Conservation (phyloP, 2,797 vertebrate species). For the Mormyrops attenuatus region DNA sequence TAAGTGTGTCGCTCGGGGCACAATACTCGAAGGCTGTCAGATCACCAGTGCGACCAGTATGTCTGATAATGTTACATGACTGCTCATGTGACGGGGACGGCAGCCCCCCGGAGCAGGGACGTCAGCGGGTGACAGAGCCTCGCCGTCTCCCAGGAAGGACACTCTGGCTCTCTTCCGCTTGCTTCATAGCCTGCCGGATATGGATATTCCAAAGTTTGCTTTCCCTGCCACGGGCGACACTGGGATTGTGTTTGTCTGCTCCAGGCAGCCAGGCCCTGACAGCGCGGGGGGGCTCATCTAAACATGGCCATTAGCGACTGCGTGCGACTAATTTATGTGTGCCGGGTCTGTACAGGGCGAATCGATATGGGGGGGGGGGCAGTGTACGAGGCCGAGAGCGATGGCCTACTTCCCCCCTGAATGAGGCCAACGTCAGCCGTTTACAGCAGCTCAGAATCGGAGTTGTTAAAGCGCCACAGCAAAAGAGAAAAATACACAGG, state of each 20-base stretch:
- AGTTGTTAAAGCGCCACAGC: background rate
- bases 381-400: background rate
- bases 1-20: background rate
- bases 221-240: background rate
- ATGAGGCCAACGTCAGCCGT: constrained; percentile 60
- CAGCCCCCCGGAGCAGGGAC: background rate
- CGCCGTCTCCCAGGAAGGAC: background rate
- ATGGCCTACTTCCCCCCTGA: constrained; percentile 58
- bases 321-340: constrained; percentile 14
- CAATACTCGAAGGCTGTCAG: background rate
- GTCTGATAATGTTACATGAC: background rate
- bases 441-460: constrained; percentile 37
- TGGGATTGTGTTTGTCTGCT: background rate
- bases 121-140: background rate
- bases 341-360: constrained; percentile 13
- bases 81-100: background rate
- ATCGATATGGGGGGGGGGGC: constrained; percentile 15
- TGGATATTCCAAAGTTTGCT: background rate
- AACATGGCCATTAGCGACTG: background rate
- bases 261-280: background rate
- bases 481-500: background rate
- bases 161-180: background rate
- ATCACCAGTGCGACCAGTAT: background rate
- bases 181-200: background rate
- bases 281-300: background rate